These are phyloP conservation scores for Chaetodon trifasciatus DNA, from an alignment of 2,797 vertebrate species.

Conservation along the genomic window DNA sequence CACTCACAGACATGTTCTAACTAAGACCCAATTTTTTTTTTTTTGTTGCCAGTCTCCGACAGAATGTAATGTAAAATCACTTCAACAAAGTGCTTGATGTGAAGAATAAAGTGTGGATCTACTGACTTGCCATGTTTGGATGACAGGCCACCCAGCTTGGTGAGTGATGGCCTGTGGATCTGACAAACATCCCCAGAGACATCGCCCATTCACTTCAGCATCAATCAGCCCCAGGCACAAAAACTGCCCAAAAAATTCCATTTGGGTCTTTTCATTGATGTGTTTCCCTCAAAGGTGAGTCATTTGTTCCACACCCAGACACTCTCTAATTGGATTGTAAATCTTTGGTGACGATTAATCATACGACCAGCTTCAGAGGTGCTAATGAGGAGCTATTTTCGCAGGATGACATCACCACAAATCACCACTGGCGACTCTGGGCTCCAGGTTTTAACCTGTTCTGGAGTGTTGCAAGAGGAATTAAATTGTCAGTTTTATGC, in stretches of 20 bases:
- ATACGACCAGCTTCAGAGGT: slow-evolving; percentile 77
- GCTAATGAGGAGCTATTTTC: slow-evolving; percentile 85
- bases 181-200: slow-evolving; percentile 57
- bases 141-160: slow-evolving; percentile 28
- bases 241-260: slow-evolving; percentile 47
- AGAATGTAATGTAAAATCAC: slow-evolving; percentile 48
- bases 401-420: slow-evolving; percentile 77
- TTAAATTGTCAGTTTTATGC: slow-evolving; percentile 38
- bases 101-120: slow-evolving; percentile 50
- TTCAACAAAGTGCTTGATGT: slow-evolving; percentile 61
- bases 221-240: slow-evolving; percentile 66
- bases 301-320: slow-evolving; percentile 77
- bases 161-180: slow-evolving; percentile 54
- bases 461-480: slow-evolving; percentile 44
- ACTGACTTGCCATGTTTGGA: slow-evolving; percentile 36
- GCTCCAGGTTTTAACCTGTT: slow-evolving; percentile 54
- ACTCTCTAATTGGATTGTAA: slow-evolving; percentile 83
- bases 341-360: slow-evolving; percentile 81
- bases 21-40: slow-evolving; percentile 41
- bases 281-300: slow-evolving; percentile 79
- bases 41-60: slow-evolving; percentile 32
- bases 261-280: slow-evolving; percentile 69
- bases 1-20: slow-evolving; percentile 39
- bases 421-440: slow-evolving; percentile 68
- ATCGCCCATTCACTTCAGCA: slow-evolving; percentile 52